phyloP scores from a whole-genome alignment of 2,888 invertebrate species.

The Ligdia adustata region DNA sequence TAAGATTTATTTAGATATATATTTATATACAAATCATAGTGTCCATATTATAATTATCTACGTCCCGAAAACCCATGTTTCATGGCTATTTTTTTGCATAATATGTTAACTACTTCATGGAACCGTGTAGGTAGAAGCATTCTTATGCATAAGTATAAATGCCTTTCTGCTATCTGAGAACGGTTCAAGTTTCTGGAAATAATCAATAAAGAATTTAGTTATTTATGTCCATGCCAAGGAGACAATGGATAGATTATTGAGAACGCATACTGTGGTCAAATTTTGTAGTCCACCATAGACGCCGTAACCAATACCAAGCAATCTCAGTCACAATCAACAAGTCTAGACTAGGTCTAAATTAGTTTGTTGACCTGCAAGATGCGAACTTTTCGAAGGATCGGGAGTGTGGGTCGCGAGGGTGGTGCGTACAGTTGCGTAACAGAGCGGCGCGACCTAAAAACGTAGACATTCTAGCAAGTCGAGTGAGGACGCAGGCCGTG shows the following conservation, averaged over 20 bases:
- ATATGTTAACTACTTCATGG: constrained; percentile 2
- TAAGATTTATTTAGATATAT: no score
- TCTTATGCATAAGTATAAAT: constrained; percentile 18
- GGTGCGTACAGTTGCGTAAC: constrained; percentile 55
- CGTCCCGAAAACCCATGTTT: no score
- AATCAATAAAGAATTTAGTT: constrained; percentile 39
- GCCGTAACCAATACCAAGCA: constrained; percentile 7
- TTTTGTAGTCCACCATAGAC: background rate
- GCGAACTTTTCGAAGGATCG: constrained; percentile 45
- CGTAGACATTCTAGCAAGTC: constrained; percentile 58
- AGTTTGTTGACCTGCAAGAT: constrained; percentile 55
- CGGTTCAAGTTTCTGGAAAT: constrained; percentile 44
- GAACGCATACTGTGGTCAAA: background rate
- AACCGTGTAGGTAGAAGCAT: constrained; percentile 17
- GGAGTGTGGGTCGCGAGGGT: constrained; percentile 44
- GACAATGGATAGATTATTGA: constrained; percentile 18
- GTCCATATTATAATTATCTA: no score
- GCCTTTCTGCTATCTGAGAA: constrained; percentile 35
- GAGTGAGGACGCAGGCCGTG: constrained; percentile 61
- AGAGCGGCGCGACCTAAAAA: constrained; percentile 57
- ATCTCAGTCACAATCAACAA: constrained; percentile 54
- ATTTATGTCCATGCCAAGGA: constrained; percentile 15
- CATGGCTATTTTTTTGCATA: constrained; percentile 16
- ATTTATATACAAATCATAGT: no score
- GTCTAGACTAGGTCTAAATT: constrained; percentile 68